These are phyloP conservation scores for Phymastichus coffea DNA, from an alignment of 1,140 invertebrate species.

Conservation along the genomic window DNA sequence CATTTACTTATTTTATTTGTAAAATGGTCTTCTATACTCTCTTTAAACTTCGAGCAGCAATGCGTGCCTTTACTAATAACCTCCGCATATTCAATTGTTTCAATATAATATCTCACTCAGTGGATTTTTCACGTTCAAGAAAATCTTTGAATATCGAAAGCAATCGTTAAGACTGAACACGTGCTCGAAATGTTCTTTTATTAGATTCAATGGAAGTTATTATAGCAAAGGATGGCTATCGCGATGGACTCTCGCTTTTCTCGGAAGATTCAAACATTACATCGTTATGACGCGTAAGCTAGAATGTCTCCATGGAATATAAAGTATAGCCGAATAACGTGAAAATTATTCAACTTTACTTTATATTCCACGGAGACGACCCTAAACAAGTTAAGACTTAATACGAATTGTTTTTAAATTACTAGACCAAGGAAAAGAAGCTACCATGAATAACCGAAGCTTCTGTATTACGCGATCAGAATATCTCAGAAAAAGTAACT, in stretches of 20 bases:
- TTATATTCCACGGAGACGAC: conserved; percentile 9
- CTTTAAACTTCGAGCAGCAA: no score
- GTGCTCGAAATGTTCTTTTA: background rate
- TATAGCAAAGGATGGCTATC: no score
- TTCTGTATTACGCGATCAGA: no score
- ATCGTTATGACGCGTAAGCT: no score
- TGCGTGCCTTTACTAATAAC: no score
- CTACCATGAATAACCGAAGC: no score
- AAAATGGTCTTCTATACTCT: conserved; percentile 11
- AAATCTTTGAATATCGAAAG: background rate
- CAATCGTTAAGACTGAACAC: background rate
- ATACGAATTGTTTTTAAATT: background rate
- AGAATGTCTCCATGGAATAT: conserved; percentile 9
- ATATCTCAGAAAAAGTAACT: no score
- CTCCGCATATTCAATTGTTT: no score
- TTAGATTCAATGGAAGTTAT: background rate
- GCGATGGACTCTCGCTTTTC: no score
- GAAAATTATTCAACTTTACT: background rate
- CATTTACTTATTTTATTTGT: background rate
- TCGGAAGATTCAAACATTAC: no score
- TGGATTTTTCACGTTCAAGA: background rate
- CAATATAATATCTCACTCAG: no score
- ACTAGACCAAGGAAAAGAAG: no score
- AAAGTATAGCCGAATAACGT: background rate
- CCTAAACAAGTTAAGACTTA: background rate